These are phyloP conservation scores for Philereme transversata DNA, from an alignment of 2,888 invertebrate genomes.

Conservation along the genomic window DNA sequence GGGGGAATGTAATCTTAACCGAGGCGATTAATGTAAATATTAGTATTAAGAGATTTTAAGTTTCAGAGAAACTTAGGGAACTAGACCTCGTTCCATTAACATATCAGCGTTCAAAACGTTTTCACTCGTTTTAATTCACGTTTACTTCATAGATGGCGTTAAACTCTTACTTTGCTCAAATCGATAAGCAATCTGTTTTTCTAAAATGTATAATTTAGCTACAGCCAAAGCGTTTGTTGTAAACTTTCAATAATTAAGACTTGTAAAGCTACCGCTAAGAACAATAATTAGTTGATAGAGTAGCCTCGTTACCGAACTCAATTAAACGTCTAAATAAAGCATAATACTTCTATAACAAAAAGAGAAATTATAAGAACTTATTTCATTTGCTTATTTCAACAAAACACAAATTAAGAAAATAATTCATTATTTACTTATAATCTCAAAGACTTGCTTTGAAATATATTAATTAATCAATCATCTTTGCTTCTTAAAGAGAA, in stretches of 20 bases:
- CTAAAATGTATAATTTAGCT: conserved; percentile 28
- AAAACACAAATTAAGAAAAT: neutral
- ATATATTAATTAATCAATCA: too few species aligned
- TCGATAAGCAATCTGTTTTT: conserved; percentile 60
- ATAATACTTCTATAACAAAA: conserved; percentile 38
- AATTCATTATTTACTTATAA: too few species aligned
- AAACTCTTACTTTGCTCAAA: conserved; percentile 67
- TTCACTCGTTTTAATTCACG: conserved; percentile 29
- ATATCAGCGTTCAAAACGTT: conserved; percentile 63
- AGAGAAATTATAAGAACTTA: neutral
- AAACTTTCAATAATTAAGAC: conserved; percentile 44
- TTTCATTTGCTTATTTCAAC: neutral
- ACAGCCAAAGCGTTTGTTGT: conserved; percentile 39
- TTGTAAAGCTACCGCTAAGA: conserved; percentile 69
- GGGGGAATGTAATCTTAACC: conserved; percentile 34
- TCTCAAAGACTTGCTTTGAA: too few species aligned
- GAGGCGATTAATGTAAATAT: conserved; percentile 33
- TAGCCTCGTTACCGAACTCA: conserved; percentile 72
- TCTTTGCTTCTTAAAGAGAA: too few species aligned
- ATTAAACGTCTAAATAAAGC: conserved; percentile 60
- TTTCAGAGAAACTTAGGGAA: conserved; percentile 50
- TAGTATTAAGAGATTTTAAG: conserved; percentile 37
- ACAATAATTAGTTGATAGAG: conserved; percentile 72
- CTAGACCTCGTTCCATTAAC: conserved; percentile 52
- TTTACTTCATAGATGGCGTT: conserved; percentile 38